Evolutionary conservation across 2,888 invertebrate genomes (phyloP).

Genomic region (Cyrtodaria siliqua): DNA sequence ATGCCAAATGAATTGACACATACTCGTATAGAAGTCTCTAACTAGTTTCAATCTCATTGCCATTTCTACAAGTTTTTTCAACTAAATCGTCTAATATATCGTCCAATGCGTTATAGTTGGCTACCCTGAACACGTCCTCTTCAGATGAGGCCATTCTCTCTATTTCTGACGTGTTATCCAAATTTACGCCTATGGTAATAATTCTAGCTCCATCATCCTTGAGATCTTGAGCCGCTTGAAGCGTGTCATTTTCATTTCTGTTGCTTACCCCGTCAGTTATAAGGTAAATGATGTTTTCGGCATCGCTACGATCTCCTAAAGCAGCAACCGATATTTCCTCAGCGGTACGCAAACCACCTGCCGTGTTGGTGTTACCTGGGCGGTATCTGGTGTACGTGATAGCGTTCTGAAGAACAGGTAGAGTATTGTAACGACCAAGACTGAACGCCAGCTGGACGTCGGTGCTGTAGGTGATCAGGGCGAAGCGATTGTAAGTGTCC

Average conservation of each 20-base stretch:
- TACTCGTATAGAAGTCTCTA: too few species aligned
- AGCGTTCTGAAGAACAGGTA: constrained; percentile 60
- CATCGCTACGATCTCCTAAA: constrained; percentile 70
- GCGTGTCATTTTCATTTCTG: constrained; percentile 74
- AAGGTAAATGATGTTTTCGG: constrained; percentile 73
- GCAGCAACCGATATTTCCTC: constrained; percentile 58
- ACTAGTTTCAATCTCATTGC: constrained; percentile 26
- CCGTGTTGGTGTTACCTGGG: constrained; percentile 80
- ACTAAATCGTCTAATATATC: constrained; percentile 70
- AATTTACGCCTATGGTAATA: constrained; percentile 76
- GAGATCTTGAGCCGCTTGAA: constrained; percentile 73
- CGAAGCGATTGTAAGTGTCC: constrained; percentile 71
- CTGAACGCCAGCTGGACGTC: constrained; percentile 76
- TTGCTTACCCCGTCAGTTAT: constrained; percentile 82
- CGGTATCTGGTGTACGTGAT: constrained; percentile 71
- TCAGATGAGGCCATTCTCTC: constrained; percentile 70
- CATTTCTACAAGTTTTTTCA: constrained; percentile 66
- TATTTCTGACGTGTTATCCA: constrained; percentile 68
- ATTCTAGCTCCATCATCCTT: constrained; percentile 75
- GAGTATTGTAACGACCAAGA: constrained; percentile 69
- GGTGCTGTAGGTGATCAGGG: constrained; percentile 76
- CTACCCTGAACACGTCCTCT: constrained; percentile 73
- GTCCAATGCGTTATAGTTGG: constrained; percentile 69
- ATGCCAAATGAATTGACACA: too few species aligned
- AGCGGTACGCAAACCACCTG: constrained; percentile 74